Evolutionary conservation across 2,113 vertebrate genomes (phyloP).

Genomic region (Plotosus lineatus): DNA sequence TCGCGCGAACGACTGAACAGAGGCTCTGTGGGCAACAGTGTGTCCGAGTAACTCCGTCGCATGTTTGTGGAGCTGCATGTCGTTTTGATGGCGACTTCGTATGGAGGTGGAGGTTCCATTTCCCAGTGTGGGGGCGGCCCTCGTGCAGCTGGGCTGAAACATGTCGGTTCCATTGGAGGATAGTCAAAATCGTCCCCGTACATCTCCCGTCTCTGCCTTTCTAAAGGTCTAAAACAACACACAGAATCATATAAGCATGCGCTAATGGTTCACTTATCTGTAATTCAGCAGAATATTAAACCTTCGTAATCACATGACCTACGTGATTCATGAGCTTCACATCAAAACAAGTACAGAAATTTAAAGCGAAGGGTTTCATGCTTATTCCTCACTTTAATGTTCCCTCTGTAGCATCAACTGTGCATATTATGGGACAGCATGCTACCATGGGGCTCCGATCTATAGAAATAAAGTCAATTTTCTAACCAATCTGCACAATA

Average conservation of each 20-base stretch:
- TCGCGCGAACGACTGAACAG: conserved; percentile 75
- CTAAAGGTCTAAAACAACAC: conserved; percentile 62
- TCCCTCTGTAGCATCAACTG: too few species aligned
- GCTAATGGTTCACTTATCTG: neutral
- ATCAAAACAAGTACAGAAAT: neutral
- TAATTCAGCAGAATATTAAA: neutral
- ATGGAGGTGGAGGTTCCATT: conserved; percentile 76
- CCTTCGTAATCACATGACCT: too few species aligned
- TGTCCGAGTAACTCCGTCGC: conserved; percentile 77
- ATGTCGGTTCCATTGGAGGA: conserved; percentile 72
- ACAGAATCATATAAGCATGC: neutral
- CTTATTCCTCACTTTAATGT: too few species aligned
- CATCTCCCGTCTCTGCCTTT: conserved; percentile 60
- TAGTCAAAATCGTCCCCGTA: conserved; percentile 74
- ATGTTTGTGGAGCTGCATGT: conserved; percentile 77
- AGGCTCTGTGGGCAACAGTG: conserved; percentile 71
- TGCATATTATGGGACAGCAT: too few species aligned
- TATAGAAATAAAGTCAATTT: too few species aligned
- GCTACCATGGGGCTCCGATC: too few species aligned
- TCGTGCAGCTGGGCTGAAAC: conserved; percentile 68
- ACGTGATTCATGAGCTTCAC: neutral
- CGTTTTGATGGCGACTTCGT: conserved; percentile 78
- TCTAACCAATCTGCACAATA: too few species aligned
- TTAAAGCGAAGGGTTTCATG: too few species aligned
- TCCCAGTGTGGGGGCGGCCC: conserved; percentile 68